Evolutionary conservation across 1,140 invertebrate genomes (phyloP), one percentile per base, ranked within the genome.

Genomic region (Drosophila santomea): DNA sequence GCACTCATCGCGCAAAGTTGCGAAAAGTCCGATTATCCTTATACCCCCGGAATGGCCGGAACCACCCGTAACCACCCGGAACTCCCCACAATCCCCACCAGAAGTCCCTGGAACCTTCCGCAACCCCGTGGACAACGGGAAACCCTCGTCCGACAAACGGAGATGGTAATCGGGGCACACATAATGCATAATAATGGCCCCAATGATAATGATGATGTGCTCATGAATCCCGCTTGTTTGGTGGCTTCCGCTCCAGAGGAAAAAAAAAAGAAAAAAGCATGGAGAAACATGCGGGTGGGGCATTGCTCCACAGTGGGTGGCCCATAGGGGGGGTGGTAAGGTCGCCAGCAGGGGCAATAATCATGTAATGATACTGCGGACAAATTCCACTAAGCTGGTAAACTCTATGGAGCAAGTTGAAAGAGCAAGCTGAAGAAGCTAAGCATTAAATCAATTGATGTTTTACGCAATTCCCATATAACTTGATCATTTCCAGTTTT

Each of bases 121-220:
- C 2, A 38, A 4, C 12, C 14, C 36, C 20, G 2, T 36, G 45
- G 8, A 36, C 45, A 51, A 36, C 61, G 64, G 60, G 59, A 51
- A 51, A 3, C 38, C 60, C 28, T 20, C 17, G 2, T 38, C 15
- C 10, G 25, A 23, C 39, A 47, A 41, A 35, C 38, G 48, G 68
- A 44, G 68, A 58, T 71, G 35, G 39, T 69, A 69, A 71, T 69
- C 67, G 36, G 20, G 36, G 43, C 64, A 71, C 64, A 71, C 67
- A 71, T 69, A 71, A 71, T 69, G 67, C 67, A 69, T 57, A 71
- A 47, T 69, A 71, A 71, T 71, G 51, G 64, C 67, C 25, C 12
- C 67, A 39, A 69, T 48, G 64, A 69, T 71, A 71, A 57, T 71
- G 67, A 71, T 44, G 48, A 69, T 67, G 63, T 69, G 66, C 45